Conservation (phyloP, 2,797 vertebrate species). For the Pangasius djambal region DNA sequence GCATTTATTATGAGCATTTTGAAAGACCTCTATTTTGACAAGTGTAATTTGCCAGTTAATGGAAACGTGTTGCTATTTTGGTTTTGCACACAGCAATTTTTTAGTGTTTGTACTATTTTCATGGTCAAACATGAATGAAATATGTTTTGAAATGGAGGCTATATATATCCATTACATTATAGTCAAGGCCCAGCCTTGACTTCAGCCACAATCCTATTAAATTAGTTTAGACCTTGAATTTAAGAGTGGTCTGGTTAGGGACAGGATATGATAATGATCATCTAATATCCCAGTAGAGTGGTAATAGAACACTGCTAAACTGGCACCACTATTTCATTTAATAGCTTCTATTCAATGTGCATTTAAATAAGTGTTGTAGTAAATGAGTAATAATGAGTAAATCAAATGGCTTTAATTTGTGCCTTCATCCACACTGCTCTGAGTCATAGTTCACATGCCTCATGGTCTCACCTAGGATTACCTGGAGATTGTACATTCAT, state of each 20-base stretch:
- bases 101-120: not conserved
- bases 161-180: not conserved
- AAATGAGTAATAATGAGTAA: no score
- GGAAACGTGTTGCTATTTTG: not conserved
- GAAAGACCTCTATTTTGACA: not conserved
- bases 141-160: no score
- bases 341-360: constrained; percentile 37
- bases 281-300: not conserved
- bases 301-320: not conserved
- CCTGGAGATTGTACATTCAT: constrained; percentile 21
- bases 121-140: not conserved
- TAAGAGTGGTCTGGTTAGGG: not conserved
- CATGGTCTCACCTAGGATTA: constrained; percentile 7
- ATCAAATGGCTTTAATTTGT: not conserved
- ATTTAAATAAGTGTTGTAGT: constrained; percentile 26
- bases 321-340: not conserved
- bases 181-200: not conserved
- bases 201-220: not conserved
- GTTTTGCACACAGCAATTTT: not conserved
- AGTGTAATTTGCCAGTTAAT: not conserved
- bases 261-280: not conserved
- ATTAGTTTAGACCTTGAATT: constrained; percentile 2
- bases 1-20: not conserved
- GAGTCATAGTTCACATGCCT: constrained; percentile 42
- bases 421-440: not conserved